These are phyloP conservation scores for Asteroscopus sphinx DNA, from an alignment of 2,888 invertebrate genomes.

Conservation along the genomic window DNA sequence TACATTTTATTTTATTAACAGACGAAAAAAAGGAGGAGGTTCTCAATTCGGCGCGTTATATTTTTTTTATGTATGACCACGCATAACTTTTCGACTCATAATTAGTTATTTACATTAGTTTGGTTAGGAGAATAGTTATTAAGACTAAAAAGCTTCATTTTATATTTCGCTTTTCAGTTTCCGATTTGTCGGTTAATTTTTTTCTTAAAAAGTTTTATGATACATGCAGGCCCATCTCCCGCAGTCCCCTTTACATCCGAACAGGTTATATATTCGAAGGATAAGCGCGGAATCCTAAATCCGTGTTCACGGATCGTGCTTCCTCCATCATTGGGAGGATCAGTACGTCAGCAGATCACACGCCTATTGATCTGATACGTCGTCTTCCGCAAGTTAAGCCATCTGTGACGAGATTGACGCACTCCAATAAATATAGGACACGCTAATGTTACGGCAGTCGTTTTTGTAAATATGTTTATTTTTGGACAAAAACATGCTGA, in stretches of 20 bases:
- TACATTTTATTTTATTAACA: no score
- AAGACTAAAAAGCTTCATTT: no score
- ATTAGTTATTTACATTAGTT: no score
- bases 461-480: not conserved
- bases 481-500: not conserved
- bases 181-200: no score
- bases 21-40: no score
- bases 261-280: not conserved
- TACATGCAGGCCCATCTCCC: no score
- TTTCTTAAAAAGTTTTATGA: no score
- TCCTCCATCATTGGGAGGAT: conserved; percentile 11
- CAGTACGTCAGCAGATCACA: conserved; percentile 20
- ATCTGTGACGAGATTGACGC: conserved; percentile 3
- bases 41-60: no score
- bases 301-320: conserved; percentile 14
- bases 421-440: conserved; percentile 1
- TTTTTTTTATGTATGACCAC: no score
- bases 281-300: conserved; percentile 1
- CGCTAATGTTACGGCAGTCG: not conserved
- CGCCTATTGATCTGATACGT: conserved; percentile 23
- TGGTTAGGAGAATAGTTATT: no score
- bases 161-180: no score
- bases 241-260: not conserved
- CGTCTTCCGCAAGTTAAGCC: conserved; percentile 18
- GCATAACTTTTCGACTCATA: no score